Evolutionary conservation across 2,797 vertebrate genomes (phyloP).

Genomic region (Hyperoplus lanceolatus): DNA sequence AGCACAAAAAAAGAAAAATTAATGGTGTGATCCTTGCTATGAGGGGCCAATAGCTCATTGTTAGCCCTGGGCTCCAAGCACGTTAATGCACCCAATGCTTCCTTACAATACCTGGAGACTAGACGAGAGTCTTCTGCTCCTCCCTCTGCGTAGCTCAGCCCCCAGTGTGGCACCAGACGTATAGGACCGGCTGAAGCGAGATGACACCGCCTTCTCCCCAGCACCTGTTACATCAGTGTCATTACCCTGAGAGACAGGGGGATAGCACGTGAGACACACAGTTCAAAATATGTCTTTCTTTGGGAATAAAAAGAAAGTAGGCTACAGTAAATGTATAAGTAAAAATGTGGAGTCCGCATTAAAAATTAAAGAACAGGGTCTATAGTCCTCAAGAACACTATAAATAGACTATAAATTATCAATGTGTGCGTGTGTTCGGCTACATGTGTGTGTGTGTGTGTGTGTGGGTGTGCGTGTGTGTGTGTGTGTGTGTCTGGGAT

Average conservation of each 20-base stretch:
- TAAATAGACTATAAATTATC: constrained; percentile 4
- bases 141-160: constrained; percentile 83
- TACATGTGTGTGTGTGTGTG: neutral
- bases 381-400: constrained; percentile 29
- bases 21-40: too few species aligned
- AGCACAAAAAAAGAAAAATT: too few species aligned
- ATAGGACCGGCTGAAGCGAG: constrained; percentile 86
- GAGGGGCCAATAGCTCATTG: constrained; percentile 4
- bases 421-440: constrained; percentile 18
- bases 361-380: constrained; percentile 1
- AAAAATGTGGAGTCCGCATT: neutral
- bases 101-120: constrained; percentile 83
- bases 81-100: neutral
- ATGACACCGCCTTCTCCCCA: constrained; percentile 80
- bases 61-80: neutral
- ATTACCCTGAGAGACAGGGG: constrained; percentile 69
- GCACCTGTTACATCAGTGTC: constrained; percentile 74
- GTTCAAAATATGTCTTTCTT: neutral
- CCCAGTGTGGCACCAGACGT: constrained; percentile 86
- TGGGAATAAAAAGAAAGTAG: neutral
- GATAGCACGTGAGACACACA: constrained; percentile 5
- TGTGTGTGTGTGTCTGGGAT: constrained; percentile 67
- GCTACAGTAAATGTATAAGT: neutral
- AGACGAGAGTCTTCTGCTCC: constrained; percentile 85
- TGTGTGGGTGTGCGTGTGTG: constrained; percentile 12